Evolutionary conservation across 2,113 vertebrate species (phyloP), one percentile per base, ranked within the genome.

Genomic region (Paralichthys olivaceus): DNA sequence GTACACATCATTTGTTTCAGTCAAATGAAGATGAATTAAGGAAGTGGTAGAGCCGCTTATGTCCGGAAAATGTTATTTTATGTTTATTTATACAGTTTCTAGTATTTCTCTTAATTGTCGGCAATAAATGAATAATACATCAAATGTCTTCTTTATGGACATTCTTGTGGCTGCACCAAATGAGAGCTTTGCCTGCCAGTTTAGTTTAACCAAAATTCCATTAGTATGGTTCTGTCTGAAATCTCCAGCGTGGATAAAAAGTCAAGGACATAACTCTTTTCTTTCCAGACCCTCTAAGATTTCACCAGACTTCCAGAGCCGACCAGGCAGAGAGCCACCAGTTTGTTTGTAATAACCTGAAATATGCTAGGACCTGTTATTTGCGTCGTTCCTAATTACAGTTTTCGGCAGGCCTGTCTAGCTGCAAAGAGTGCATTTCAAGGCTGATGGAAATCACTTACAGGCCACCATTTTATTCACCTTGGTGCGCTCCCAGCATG

Each of bases 291-390:
- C 81, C 78, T 83, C 83, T 90, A 83, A 83, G 62, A 57, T 90
- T 92, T 87, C 88, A 77, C 25, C 83, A 77, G 81, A 79, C 55
- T 70, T 79, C 74, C 57, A 65, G 76, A 69, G 19, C 56, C 60
- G 60, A 77, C 64, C 65, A 53, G 77, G 77, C 80, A 43, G 28
- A 40, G 61, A 5, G 83, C 83, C 80, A 84, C 26, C 60, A 73
- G 73, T 89, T 85, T 86, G 88, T 91, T 90, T 88, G 77, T 85
- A 90, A 90, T 89, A 88, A 92, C 83, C 79, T 89, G 75, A 86
- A 90, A 82, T 84, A 75, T 81, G 72, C 62, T 11, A 69, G 81
- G 85, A 87, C 86, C 84, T 90, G 89, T 92, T 89, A 92, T 93
- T 94, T 92, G 80, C 75, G 62, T 91, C 66, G 28, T 23, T 86